Evolutionary conservation across 2,888 invertebrate genomes (phyloP), one percentile per base, ranked within the genome.

Genomic region (Rhabditoides inermis): DNA sequence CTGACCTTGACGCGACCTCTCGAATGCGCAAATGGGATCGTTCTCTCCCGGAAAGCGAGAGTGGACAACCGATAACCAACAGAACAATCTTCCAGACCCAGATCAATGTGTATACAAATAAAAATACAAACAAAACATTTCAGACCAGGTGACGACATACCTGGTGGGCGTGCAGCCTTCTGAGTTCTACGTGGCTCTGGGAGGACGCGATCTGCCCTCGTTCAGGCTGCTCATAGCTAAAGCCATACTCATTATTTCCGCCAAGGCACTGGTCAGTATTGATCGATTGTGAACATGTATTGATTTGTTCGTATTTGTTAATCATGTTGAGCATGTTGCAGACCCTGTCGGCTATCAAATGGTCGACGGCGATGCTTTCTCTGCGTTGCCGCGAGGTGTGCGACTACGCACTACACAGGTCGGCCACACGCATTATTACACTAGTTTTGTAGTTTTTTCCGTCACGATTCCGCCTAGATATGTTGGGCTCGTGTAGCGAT

Each of bases 91-190:
- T n/a, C n/a, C n/a, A n/a, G n/a, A n/a, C n/a, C n/a, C n/a, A n/a
- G n/a, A n/a, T n/a, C n/a, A n/a, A n/a, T n/a, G n/a, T n/a, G n/a
- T n/a, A n/a, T n/a, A n/a, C n/a, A 32, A 3, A 20, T 7, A 22
- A n/a, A n/a, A 40, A 40, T 40, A 15, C 10, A 23, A 12, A 35
- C n/a, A 2, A 36, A 20, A 25, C 2, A 0, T 69, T 72, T 44
- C 74, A 81, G 82, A 82, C 61, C 81, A 83, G 72, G 77, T 79
- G 57, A 73, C 82, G 30, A 78, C 80, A 15, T 82, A 81, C 71
- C 76, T 79, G 55, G 79, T 83, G 40, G 83, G 83, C 3, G 65
- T 82, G 28, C 72, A 83, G 41, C 79, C 82, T 10, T 81, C 82
- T 63, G 73, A 78, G 49, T 83, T 79, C 72, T 82, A 82, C 71